Evolutionary conservation across 2,113 vertebrate genomes (phyloP), one percentile per base, ranked within the genome.

Genomic region (Ictalurus punctatus): DNA sequence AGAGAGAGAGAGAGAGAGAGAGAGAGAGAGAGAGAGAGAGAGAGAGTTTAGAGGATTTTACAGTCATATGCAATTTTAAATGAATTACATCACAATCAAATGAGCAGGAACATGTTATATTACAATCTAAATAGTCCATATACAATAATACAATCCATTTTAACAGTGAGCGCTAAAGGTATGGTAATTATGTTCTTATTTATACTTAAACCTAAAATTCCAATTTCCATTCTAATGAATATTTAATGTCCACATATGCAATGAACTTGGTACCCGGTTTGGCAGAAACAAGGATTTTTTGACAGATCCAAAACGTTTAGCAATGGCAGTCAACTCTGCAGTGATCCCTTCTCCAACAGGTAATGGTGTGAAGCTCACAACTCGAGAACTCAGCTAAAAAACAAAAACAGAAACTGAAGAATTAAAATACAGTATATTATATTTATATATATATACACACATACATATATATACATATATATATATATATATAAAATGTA

Each of bases 341-440:
- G n/a, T 21, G 61, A 92, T 89, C 0, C 94, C 87, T 4, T 93
- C 90, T 84, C 93, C 94, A 7, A 73, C 8, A 1, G 95, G 95
- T 17, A 93, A 81, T 0, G 94, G 93, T n/a, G n/a, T 87, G 91
- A 96, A 95, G 84, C 92, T 93, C 83, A 96, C 87, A 83, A 96
- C 94, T 59, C 48, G 90, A 40, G 92, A 95, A 81, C 90, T 94
- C 94, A 94, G 19, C 85, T 76, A 76, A 9, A 89, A 79, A 10
- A 84, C 6, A 79, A 1, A 69, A 34, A 30, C 21, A 65, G 1
- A 19, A 69, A 48, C 19, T 25, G 58, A 27, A 30, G 74, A 13
- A 14, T 74, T 14, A 59, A 86, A 85, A 48, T 73, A 37, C 19
- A 34, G 25, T 40, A 44, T 44, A 1, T 1, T 34, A 34, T 34